Evolutionary conservation across 2,888 invertebrate species (phyloP).

Genomic region (Muschampia plurimacula): DNA sequence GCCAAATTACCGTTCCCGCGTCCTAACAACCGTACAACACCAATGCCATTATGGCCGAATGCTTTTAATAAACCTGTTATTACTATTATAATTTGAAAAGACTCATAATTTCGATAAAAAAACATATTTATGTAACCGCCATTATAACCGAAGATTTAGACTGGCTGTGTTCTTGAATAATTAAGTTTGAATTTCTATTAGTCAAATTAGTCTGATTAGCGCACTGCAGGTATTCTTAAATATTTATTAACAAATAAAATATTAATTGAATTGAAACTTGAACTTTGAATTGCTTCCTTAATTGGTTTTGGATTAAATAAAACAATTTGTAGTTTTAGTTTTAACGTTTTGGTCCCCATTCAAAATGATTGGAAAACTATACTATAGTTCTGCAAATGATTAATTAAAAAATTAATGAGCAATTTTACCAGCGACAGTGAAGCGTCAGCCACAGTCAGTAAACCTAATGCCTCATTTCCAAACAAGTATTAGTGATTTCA

Average conservation of each 20-base stretch:
- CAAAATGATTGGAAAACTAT: too few relatives aligned
- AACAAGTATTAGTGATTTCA: neutral
- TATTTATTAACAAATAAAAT: too few relatives aligned
- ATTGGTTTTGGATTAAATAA: too few relatives aligned
- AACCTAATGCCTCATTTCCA: neutral
- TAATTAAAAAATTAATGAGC: neutral
- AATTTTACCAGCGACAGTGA: neutral
- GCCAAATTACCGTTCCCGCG: constrained; percentile 61
- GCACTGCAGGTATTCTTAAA: too few relatives aligned
- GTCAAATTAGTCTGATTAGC: neutral
- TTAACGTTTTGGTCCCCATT: too few relatives aligned
- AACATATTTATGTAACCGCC: neutral
- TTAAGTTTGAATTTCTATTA: too few relatives aligned
- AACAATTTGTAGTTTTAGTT: too few relatives aligned
- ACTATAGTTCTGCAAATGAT: too few relatives aligned
- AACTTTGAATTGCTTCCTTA: too few relatives aligned
- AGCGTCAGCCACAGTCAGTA: neutral
- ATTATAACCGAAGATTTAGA: neutral
- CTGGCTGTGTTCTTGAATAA: too few relatives aligned
- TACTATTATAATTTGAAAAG: constrained; percentile 24
- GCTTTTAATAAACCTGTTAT: constrained; percentile 37
- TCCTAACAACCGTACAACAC: constrained; percentile 32
- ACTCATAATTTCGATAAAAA: neutral
- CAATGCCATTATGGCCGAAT: constrained; percentile 29
- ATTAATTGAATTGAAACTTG: too few relatives aligned